Evolutionary conservation across 2,888 invertebrate species (phyloP).

Genomic region (Rambutsinella grinnellia): DNA sequence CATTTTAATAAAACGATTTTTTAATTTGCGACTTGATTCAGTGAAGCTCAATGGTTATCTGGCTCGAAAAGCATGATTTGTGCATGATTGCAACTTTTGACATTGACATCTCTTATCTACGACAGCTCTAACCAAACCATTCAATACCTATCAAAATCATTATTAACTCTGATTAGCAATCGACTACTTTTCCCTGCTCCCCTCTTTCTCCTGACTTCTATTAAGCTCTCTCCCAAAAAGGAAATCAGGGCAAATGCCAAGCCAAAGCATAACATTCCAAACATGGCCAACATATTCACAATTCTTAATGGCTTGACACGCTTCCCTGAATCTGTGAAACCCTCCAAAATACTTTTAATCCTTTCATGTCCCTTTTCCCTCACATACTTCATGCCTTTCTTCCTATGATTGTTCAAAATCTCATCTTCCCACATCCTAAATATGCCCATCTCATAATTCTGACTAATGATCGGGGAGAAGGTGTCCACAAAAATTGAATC

Average conservation of each 20-base stretch:
- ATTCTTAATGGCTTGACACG: background rate
- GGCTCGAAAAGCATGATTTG: background rate
- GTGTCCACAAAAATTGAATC: slow-evolving; percentile 18
- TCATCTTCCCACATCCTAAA: slow-evolving; percentile 11
- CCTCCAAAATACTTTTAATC: background rate
- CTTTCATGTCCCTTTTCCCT: background rate
- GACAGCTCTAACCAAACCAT: too few species aligned
- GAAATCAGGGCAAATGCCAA: background rate
- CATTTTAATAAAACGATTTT: too few species aligned
- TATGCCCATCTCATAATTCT: slow-evolving; percentile 3
- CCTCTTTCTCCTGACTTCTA: too few species aligned
- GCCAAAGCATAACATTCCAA: background rate
- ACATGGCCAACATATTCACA: background rate
- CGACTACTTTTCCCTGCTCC: too few species aligned
- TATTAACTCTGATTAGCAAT: too few species aligned
- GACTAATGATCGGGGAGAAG: background rate
- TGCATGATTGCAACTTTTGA: too few species aligned
- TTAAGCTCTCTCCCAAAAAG: background rate
- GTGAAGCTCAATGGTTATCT: too few species aligned
- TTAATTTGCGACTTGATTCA: too few species aligned
- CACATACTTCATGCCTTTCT: slow-evolving; percentile 9
- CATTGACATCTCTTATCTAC: too few species aligned
- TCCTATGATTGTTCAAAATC: background rate
- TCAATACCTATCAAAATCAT: too few species aligned
- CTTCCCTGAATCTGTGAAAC: background rate